phyloP scores from a whole-genome alignment of 2,113 vertebrate genomes.

The Talpa occidentalis region DNA sequence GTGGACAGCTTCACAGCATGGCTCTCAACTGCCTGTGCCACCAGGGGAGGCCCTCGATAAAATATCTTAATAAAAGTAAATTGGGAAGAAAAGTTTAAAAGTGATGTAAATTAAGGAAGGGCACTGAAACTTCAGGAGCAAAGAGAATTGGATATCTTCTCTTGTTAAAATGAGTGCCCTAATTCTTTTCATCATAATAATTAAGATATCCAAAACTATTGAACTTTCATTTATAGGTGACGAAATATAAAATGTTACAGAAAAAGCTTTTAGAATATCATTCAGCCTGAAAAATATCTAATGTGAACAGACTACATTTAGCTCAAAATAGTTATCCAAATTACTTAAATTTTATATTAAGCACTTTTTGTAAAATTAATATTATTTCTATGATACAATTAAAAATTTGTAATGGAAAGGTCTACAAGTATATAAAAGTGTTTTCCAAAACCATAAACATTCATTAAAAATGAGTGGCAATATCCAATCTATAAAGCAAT shows the following conservation, averaged over 20 bases:
- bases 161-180: conserved; percentile 6
- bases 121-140: not conserved
- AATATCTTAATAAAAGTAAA: conserved; percentile 22
- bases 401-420: not conserved
- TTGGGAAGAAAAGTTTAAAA: not conserved
- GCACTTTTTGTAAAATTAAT: not conserved
- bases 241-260: not conserved
- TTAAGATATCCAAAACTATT: not conserved
- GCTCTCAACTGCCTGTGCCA: no score
- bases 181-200: not conserved
- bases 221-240: not conserved
- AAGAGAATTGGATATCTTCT: not conserved
- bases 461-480: not conserved
- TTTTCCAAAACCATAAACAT: not conserved
- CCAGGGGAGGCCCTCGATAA: no score
- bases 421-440: not conserved
- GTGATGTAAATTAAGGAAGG: not conserved
- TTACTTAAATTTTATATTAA: conserved; percentile 21
- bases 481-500: not conserved
- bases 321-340: not conserved
- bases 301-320: not conserved
- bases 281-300: not conserved
- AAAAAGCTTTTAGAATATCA: conserved; percentile 48
- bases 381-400: not conserved
- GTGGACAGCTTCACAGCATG: no score